phyloP scores from a whole-genome alignment of 2,113 vertebrate genomes.

The Ornithorhynchus anatinus region DNA sequence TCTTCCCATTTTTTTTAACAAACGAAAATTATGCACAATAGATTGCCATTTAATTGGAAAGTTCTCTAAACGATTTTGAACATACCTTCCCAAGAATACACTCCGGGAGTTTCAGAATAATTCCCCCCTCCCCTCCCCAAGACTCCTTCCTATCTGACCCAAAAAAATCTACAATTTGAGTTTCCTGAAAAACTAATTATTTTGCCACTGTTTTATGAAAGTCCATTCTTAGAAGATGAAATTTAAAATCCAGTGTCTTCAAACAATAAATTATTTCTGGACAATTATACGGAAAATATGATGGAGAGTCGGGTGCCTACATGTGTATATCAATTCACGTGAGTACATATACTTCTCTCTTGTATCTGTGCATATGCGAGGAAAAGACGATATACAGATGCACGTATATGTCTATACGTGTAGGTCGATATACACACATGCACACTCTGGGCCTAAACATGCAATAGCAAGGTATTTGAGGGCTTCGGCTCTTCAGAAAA shows the following conservation, averaged over 20 bases:
- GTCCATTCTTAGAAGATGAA: conserved; percentile 56
- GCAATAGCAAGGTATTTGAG: conserved; percentile 88
- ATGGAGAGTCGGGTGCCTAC: conserved; percentile 33
- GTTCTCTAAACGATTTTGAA: conserved; percentile 57
- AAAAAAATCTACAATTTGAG: conserved; percentile 58
- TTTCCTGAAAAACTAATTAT: conserved; percentile 59
- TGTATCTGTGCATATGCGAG: conserved; percentile 30
- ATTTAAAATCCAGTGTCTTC: conserved; percentile 76
- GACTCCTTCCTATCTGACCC: conserved; percentile 53
- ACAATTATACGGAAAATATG: conserved; percentile 66
- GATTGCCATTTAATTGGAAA: conserved; percentile 54
- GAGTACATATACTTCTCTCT: conserved; percentile 18
- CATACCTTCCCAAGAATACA: conserved; percentile 47
- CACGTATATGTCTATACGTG: background rate
- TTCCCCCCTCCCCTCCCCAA: conserved; percentile 35
- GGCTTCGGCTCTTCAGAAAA: conserved; percentile 88
- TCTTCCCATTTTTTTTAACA: conserved; percentile 58
- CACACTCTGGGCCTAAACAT: conserved; percentile 75
- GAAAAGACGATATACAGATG: conserved; percentile 39
- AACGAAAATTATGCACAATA: conserved; percentile 45
- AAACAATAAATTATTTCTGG: conserved; percentile 62
- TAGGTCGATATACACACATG: no score
- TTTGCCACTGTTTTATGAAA: conserved; percentile 65
- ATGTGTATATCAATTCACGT: conserved; percentile 23
- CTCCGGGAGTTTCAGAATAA: conserved; percentile 44